Evolutionary conservation across 2,888 invertebrate genomes (phyloP), one percentile per base, ranked within the genome.

Genomic region (Tachina lurida): DNA sequence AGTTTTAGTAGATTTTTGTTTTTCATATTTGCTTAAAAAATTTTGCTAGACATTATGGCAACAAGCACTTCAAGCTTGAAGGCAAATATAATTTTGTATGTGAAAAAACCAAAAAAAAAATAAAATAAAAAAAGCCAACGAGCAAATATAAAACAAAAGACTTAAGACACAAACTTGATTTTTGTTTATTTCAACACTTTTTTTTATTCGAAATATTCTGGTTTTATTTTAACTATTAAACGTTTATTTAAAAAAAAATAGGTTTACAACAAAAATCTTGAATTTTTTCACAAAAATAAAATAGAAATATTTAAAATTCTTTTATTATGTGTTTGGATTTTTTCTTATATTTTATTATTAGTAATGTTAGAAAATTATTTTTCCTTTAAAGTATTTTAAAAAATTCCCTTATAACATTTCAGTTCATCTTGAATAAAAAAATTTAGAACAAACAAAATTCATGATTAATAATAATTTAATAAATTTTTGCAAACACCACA

Each of bases 31-130:
- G 45, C 22, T 75, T 75, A 68, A 76, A 60, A 76, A 76, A 45
- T 80, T 80, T 80, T 80, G 84, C 84, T 84, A 79, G 83, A 86
- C 82, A 82, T 85, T 79, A 82, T 82, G 85, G 85, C 85, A 85
- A 75, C 81, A 81, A 80, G 54, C 52, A 41, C 68, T 45, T 73
- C 68, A 63, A 74, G 70, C 65, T 79, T 39, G 19, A 75, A 84
- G 79, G 75, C 84, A 71, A 78, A 77, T 67, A 41, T 41, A 62
- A 56, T 22, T 58, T 71, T 54, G 19, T 43, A 15, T 54, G 39
- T 54, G 15, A 31, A 31, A 31, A 31, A 31, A 31, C 0, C 71
- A 65, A 56, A 41, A 10, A 31, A 52, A 45, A n/a, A 70, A 31
- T 31, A 31, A 31, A 31, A 31, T 31, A 31, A 31, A 31, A 71